Evolutionary conservation across 2,888 invertebrate species (phyloP).

Genomic region (Nymphalis c-album): DNA sequence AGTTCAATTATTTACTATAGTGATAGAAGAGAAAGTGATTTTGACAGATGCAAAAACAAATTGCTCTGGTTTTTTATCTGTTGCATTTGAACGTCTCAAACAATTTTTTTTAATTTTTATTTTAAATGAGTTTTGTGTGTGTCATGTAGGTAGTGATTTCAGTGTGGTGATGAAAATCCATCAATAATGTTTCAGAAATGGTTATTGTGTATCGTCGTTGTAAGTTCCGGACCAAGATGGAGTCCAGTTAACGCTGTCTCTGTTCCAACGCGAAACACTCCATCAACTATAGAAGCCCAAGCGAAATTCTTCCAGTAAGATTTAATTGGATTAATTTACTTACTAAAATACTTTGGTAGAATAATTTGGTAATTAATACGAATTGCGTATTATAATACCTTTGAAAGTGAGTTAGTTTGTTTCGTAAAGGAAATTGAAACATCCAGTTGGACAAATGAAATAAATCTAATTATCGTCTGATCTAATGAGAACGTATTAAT

Average conservation of each 20-base stretch:
- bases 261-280: slow-evolving; percentile 54
- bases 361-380: too few relatives aligned
- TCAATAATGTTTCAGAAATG: slow-evolving; percentile 59
- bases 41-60: background rate
- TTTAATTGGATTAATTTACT: slow-evolving; percentile 10
- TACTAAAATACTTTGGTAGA: too few relatives aligned
- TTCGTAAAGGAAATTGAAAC: too few relatives aligned
- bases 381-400: too few relatives aligned
- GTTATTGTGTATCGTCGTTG: slow-evolving; percentile 58
- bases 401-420: too few relatives aligned
- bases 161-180: background rate
- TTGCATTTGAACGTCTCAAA: background rate
- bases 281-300: slow-evolving; percentile 68
- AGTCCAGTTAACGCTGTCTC: slow-evolving; percentile 50
- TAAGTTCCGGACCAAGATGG: slow-evolving; percentile 56
- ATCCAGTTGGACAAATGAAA: too few relatives aligned
- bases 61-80: background rate
- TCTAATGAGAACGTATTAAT: too few relatives aligned
- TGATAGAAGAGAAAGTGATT: slow-evolving; percentile 30
- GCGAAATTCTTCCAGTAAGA: slow-evolving; percentile 80
- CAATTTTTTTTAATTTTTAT: too few relatives aligned
- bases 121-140: too few relatives aligned
- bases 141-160: background rate
- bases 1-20: slow-evolving; percentile 1
- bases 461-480: too few relatives aligned